Conservation (phyloP, 2,888 invertebrate genomes). For the Lottia scabra region DNA sequence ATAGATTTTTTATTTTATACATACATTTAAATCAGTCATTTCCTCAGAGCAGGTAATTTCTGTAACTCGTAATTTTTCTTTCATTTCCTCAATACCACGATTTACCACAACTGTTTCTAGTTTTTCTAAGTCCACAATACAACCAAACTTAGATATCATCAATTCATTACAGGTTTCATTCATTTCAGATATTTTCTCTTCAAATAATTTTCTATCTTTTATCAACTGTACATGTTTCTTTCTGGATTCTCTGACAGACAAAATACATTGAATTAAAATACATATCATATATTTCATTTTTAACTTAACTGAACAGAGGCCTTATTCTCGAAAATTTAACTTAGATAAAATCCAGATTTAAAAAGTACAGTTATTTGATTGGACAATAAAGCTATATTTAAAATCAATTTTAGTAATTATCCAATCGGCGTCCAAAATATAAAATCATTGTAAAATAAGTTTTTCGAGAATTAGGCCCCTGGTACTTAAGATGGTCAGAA, state of each 20-base stretch:
- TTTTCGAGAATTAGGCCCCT: too few relatives aligned
- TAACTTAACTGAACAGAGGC: too few relatives aligned
- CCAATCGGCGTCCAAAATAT: too few relatives aligned
- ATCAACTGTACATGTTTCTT: slow-evolving; percentile 66
- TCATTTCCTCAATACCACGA: slow-evolving; percentile 66
- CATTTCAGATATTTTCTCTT: slow-evolving; percentile 62
- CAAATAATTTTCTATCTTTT: slow-evolving; percentile 64
- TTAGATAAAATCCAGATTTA: too few relatives aligned
- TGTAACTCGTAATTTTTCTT: slow-evolving; percentile 62
- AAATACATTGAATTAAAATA: neutral
- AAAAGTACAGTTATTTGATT: too few relatives aligned
- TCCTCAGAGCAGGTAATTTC: slow-evolving; percentile 63
- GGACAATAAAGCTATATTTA: too few relatives aligned
- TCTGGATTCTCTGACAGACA: slow-evolving; percentile 59
- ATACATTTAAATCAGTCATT: slow-evolving; percentile 61
- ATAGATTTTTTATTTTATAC: too few relatives aligned
- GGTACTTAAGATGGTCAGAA: too few relatives aligned
- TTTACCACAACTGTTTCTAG: slow-evolving; percentile 68
- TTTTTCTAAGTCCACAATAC: slow-evolving; percentile 67
- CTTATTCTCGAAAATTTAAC: too few relatives aligned
- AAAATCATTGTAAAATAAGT: too few relatives aligned
- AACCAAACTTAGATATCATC: slow-evolving; percentile 69
- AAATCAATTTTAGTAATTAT: too few relatives aligned
- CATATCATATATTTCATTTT: too few relatives aligned
- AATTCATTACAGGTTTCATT: slow-evolving; percentile 64